Base-by-base conservation (phyloP, 1,140 invertebrate genomes). In the Ostrea edulis region DNA sequence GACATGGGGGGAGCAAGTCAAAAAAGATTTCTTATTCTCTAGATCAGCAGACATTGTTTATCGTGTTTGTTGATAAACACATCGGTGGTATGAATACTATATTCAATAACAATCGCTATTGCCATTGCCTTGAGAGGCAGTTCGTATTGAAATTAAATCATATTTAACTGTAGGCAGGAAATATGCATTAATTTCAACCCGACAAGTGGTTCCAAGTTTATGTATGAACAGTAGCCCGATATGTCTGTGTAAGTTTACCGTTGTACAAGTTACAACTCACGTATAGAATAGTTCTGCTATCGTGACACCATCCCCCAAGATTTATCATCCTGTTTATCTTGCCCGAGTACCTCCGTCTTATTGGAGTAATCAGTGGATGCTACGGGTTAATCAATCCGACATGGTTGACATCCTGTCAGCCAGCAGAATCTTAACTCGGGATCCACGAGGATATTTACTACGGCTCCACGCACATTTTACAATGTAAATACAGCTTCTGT, bases 301-400 rank as follows among this genome's bases (percentile, higher is more conserved):
- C 82, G 22, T 83, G 82, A 83, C 82, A 83, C 82, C 82, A 83
- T 83, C 82, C 82, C 81, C 14, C 52, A 4, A n/a, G 44, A 52
- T 53, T 83, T 83, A 83, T 83, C 82, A 53, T 54, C 52, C 82
- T 83, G 82, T 83, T 83, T 83, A 83, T 83, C 82, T 83, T n/a
- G 44, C 44, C 44, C n/a, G 52, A 54, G 82, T 83, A 83, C 82
- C 82, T 17, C 44, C 82, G 52, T 52, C 82, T 83, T 83, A 52
- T 53, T 53, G 44, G 44, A 54, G 22, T 83, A 83, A 83, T 83
- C 82, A 83, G 52, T 83, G 44, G 82, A 83, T 83, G 44, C 44
- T 83, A 83, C 82, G 82, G 82, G 82, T 83, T 83, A 83, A 83
- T 83, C 82, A 54, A 29, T 83, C 44, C 82, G 82, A 83, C 52